Base-by-base conservation (phyloP, 92 coral and sea anemone species). In the Palythoa heliodiscus region DNA sequence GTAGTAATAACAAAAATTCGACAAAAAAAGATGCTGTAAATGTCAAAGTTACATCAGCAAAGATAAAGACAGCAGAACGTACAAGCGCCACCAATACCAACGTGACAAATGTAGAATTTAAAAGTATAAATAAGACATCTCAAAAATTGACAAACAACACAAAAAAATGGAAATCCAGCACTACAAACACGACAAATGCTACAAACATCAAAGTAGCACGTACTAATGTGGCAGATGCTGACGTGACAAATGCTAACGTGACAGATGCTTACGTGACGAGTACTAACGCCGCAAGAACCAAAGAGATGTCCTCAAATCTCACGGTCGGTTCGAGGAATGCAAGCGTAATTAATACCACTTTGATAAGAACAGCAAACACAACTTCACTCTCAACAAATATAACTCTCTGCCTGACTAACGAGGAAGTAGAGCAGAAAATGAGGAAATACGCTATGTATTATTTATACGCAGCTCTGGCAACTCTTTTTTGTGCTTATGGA, bases 401-500 rank as follows among this genome's bases (percentile, higher is more conserved):
- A 83, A 87, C 91, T 13, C 55, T 84, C 25, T 76, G 84, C 70
- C 37, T 67, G 82, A 78, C 83, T 35, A 89, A 89, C 67, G 78
- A 57, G 67, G 91, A 86, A 43, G 70, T 92, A 2, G 97, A 89
- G 70, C 82, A 85, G n/a, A 86, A 89, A 75, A 92, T 94, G 98
- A 87, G 87, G 54, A 91, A 91, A 77, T 96, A 91, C 83, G 95
- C 94, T 0, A 25, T 87, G 54, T 96, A 94, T 73, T 96, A 96
- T 77, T 73, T 93, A 3, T 94, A 86, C 53, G 98, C 98, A 4
- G 98, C 98, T 9, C 70, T 96, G 13, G 95, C 87, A 14, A 96
- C 98, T 39, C 86, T 96, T 38, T 23, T 92, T 23, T 96, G 97
- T 82, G 97, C 98, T 17, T 94, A 92, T 25, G 98, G 98, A 24